Evolutionary conservation across 2,113 vertebrate genomes (phyloP), one percentile per base, ranked within the genome.

Genomic region (Perccottus glenii): DNA sequence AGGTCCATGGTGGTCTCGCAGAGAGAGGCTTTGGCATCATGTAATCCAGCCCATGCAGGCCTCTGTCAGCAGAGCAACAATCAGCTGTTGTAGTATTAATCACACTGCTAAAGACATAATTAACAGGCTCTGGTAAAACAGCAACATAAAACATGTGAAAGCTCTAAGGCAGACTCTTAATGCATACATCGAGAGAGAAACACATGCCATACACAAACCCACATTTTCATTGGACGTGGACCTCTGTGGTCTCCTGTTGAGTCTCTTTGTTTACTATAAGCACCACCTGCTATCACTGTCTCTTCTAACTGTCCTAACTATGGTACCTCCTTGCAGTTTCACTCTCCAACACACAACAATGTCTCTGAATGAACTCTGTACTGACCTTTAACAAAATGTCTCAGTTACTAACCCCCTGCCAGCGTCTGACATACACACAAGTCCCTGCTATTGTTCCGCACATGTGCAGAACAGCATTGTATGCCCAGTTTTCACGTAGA

Each of bases 51-150:
- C 53, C 67, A 71, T 64, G 61, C 56, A 71, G 56, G 67, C 59
- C 67, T 64, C 79, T 68, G 70, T 48, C 60, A 78, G 81, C 78
- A 75, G 73, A 70, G 76, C 79, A 77, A 80, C 80, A 87, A 81
- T 91, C 83, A 84, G 81, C 84, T 82, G 78, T 75, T 85, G 82
- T 55, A 55, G 52, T 78, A 82, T 84, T 90, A 88, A 86, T 88
- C 70, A 50, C 77, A 61, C 66, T 59, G 73, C 84, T 92, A 91
- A 92, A 92, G 77, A 85, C 69, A 84, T 85, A 85, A 91, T 90
- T 87, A 89, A 75, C 60, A 67, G 75, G 61, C 77, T 81, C 67
- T 71, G 74, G 67, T 77, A 83, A 85, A 87, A 72, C 73, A 62
- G 70, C 76, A 57, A 68, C 69, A 56, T 53, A 87, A 64, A 55